Evolutionary conservation across 2,888 invertebrate genomes (phyloP), one percentile per base, ranked within the genome.

Genomic region (Allolobophora icterica): DNA sequence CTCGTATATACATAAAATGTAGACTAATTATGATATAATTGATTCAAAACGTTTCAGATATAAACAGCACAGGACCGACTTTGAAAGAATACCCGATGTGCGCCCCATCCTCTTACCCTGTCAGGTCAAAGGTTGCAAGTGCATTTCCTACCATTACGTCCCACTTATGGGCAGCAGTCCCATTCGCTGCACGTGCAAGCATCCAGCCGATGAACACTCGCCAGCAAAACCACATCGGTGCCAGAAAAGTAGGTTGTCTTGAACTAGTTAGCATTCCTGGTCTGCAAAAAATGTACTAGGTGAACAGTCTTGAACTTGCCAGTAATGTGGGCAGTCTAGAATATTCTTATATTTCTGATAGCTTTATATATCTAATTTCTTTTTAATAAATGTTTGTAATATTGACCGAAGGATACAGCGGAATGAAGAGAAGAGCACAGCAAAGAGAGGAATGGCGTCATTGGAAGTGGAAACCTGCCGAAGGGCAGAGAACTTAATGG

Each of bases 161-260:
- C 95, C 95, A 0, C 91, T 94, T 89, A 95, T 95, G 92, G 94
- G 94, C 24, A 93, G 94, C 58, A 94, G 94, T 90, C 93, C 95
- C n/a, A 94, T 95, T 87, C 92, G 95, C 3, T 95, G 95, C 92
- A 94, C 94, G 19, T 95, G 95, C 92, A 95, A 95, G 92, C 95
- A 95, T 91, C 92, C 93, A 1, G 92, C 95, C 11, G 94, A 94
- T 83, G 95, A 95, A 33, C 95, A 95, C 92, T 92, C 92, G 13
- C 94, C 93, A 89, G 93, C 92, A 34, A 92, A 92, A 34, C 95
- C 95, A 34, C 95, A 94, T 92, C 93, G 94, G 58, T 95, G 95
- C 93, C 94, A 93, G 90, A 94, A 94, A 93, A 93, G 95, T 95
- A 93, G 91, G 93, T 92, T 33, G n/a, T 40, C 42, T 83, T 33